phyloP scores from a whole-genome alignment of 2,888 invertebrate genomes.

The Gerris lacustris region DNA sequence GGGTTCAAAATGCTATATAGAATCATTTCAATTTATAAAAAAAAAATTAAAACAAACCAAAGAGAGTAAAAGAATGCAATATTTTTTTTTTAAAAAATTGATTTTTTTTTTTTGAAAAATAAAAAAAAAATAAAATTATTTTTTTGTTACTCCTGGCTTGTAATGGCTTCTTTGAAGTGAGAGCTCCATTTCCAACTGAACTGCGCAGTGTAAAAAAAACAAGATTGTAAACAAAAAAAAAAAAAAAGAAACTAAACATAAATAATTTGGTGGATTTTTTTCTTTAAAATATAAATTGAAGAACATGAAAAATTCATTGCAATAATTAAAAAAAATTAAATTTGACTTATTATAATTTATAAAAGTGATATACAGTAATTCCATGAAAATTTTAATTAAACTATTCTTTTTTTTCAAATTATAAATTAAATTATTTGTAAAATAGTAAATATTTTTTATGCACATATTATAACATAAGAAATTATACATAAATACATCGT shows the following conservation, averaged over 20 bases:
- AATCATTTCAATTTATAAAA: constrained; percentile 24
- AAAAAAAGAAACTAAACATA: constrained; percentile 15
- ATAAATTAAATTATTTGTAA: no score
- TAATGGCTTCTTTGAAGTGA: constrained; percentile 92
- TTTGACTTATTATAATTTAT: no score
- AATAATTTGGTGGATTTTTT: constrained; percentile 18
- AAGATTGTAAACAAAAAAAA: background rate
- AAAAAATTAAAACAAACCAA: constrained; percentile 16
- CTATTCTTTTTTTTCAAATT: no score
- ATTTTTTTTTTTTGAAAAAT: constrained; percentile 1
- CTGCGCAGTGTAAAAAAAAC: constrained; percentile 37
- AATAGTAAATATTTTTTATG: no score
- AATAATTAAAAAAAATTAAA: no score
- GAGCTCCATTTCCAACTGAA: constrained; percentile 93
- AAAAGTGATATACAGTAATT: no score
- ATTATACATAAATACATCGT: no score
- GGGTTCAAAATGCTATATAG: no score
- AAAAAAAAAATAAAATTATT: constrained; percentile 18
- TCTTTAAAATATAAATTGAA: no score
- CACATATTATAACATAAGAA: no score
- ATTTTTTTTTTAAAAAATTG: constrained; percentile 12
- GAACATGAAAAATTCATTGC: no score
- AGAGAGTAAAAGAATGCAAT: background rate
- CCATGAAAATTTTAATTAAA: no score
- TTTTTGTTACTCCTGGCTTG: constrained; percentile 75